These are phyloP conservation scores for Dasyurus viverrinus DNA, from an alignment of 2,113 vertebrate species.

Conservation along the genomic window DNA sequence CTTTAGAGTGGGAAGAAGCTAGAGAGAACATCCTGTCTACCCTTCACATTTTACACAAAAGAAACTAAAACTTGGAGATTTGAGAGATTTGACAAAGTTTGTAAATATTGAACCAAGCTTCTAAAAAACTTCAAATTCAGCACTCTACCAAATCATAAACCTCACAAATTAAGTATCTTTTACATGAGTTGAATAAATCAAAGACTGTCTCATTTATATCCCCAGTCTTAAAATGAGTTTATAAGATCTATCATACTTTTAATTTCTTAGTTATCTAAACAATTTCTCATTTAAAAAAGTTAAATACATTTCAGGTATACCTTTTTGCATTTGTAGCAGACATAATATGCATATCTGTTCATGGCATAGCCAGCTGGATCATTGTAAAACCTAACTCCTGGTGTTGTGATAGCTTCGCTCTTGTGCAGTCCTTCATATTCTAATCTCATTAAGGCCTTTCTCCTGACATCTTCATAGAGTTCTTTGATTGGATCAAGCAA, in stretches of 20 bases:
- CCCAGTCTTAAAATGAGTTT: conserved; percentile 8
- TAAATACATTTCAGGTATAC: conserved; percentile 79
- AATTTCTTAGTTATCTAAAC: conserved; percentile 10
- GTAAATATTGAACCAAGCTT: not conserved
- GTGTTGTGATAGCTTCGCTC: conserved; percentile 97
- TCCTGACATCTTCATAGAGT: conserved; percentile 97
- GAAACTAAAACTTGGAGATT: not conserved
- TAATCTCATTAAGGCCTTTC: conserved; percentile 97
- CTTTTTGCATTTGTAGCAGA: conserved; percentile 99
- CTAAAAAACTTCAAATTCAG: not conserved
- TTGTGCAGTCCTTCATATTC: conserved; percentile 99
- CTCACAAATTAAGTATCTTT: not conserved
- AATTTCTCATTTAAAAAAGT: conserved; percentile 28
- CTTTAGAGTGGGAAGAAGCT: not conserved
- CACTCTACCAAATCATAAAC: not conserved
- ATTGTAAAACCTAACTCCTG: conserved; percentile 96
- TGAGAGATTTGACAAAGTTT: not conserved
- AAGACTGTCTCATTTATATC: conserved; percentile 35
- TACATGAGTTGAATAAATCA: not conserved
- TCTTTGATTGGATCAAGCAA: conserved; percentile 98
- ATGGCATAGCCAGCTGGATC: conserved; percentile 98
- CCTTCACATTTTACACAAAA: not conserved
- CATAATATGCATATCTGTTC: conserved; percentile 99
- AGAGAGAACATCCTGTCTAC: not conserved
- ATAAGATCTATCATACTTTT: conserved; percentile 10